These are phyloP conservation scores for Lethenteron reissneri DNA, from an alignment of 2,113 vertebrate species.

Conservation along the genomic window DNA sequence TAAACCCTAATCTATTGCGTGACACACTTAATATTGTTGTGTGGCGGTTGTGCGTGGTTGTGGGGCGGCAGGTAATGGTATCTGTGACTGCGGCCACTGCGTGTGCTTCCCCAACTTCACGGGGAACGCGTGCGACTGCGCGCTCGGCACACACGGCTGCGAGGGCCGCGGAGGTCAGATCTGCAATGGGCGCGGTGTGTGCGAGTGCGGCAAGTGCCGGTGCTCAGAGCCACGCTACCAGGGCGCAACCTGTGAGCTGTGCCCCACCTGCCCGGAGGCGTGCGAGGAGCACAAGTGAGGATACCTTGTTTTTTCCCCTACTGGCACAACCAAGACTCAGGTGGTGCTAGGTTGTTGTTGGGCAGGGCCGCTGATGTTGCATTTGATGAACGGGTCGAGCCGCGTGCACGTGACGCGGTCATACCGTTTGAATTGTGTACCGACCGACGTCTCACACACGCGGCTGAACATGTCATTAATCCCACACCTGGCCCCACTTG, in stretches of 20 bases:
- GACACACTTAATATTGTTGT: no score
- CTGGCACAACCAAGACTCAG: no score
- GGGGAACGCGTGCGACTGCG: conserved; percentile 74
- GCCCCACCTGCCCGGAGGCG: conserved; percentile 73
- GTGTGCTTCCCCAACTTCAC: conserved; percentile 71
- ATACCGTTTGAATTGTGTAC: no score
- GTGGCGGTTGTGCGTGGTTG: no score
- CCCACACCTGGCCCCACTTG: no score
- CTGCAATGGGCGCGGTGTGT: conserved; percentile 64
- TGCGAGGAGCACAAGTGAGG: conserved; percentile 79
- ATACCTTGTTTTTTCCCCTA: neutral
- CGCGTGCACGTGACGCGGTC: no score
- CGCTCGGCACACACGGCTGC: conserved; percentile 43
- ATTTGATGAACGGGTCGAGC: no score
- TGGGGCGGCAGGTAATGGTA: conserved; percentile 40
- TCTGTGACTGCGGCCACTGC: conserved; percentile 68
- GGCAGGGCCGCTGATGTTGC: no score
- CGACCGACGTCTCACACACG: no score
- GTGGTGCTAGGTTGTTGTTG: no score
- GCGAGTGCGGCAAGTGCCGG: conserved; percentile 62
- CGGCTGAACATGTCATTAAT: no score
- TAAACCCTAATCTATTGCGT: no score
- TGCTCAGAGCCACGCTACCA: conserved; percentile 77
- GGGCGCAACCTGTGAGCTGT: conserved; percentile 66
- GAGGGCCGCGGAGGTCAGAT: conserved; percentile 56